Base-by-base conservation (phyloP, 2,888 invertebrate species). In the Liopterus haemorrhoidalis region DNA sequence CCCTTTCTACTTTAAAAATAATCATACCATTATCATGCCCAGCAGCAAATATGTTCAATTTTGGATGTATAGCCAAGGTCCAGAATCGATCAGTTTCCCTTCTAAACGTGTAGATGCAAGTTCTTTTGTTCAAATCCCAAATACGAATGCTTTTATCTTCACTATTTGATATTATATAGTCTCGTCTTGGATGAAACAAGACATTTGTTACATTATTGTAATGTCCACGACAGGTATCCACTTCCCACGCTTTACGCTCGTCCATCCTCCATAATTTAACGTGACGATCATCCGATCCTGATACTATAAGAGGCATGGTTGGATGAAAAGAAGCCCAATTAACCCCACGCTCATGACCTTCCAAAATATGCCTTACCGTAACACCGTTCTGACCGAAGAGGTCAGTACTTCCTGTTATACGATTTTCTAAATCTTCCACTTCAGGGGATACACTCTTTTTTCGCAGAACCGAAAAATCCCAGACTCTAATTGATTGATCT, bases 281-380 rank as follows among this genome's bases (percentile, higher is more conserved):
- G 61, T 90, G 87, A 11, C 94, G 74, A 67, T 96, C 95, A 63
- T 95, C 95, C 4, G 93, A 94, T 0, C 91, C 94, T 0, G 94
- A 94, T 0, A 89, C 90, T 51, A 95, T 88, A 22, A 95, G 71
- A 0, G 94, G 93, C 57, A 93, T 70, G 0, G 82, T 82, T 2
- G 92, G 90, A 65, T 95, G 94, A 71, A 96, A 95, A 20, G 84
- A 76, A 0, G 91, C 93, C 94, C 94, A 96, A 71, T 96, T 95
- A 0, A 96, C 94, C 5, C 94, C 95, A 22, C 95, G 78, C 65
- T 91, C 91, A 60, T 92, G 92, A 0, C 88, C 88, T 59, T 88
- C 87, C 24, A 88, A 60, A 3, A 88, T 86, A 60, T 87, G 85
- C 54, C 85, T 85, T 1, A 88, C 87, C 1, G 85, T 80, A 1